Conservation (phyloP, 2,113 vertebrate genomes). For the Suricata suricatta region DNA sequence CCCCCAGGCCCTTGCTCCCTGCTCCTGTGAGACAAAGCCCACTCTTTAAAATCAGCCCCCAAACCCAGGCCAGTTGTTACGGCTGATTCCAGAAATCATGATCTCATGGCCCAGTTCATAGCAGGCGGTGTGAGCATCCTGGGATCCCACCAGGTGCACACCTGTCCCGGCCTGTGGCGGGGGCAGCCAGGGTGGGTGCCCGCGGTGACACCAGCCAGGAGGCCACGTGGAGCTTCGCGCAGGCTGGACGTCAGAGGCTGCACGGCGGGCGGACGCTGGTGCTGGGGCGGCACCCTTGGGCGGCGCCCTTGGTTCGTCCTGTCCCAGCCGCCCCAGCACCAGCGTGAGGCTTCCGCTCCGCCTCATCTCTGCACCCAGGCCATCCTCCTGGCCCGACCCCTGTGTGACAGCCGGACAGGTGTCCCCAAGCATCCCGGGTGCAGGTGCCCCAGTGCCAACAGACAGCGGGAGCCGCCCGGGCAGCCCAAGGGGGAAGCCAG, state of each 20-base stretch:
- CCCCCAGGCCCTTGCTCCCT: conserved; percentile 81
- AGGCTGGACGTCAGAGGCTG: neutral
- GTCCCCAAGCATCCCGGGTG: rapidly evolving
- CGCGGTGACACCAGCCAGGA: neutral
- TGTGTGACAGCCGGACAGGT: rapidly evolving
- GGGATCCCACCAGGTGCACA: conserved; percentile 91
- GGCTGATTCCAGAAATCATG: conserved; percentile 93
- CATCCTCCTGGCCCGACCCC: neutral
- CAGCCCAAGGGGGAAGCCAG: rapidly evolving
- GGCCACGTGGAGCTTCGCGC: neutral
- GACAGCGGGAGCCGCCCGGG: rapidly evolving
- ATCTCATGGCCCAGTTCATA: conserved; percentile 90
- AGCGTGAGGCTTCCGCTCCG: neutral
- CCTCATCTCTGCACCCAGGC: neutral
- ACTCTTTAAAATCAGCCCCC: conserved; percentile 88
- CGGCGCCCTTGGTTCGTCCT: too few relatives aligned
- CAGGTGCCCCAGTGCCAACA: rapidly evolving
- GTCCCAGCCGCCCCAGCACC: neutral
- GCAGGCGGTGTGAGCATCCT: conserved; percentile 92
- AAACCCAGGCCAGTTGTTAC: conserved; percentile 90
- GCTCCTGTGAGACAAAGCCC: conserved; percentile 79
- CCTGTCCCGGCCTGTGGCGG: conserved; percentile 72
- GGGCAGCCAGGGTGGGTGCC: too few relatives aligned
- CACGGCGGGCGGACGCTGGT: too few relatives aligned
- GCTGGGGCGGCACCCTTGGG: too few relatives aligned